Conservation (phyloP, 37 sponge, comb jelly and placozoan species). For the Ephydatia muelleri region DNA sequence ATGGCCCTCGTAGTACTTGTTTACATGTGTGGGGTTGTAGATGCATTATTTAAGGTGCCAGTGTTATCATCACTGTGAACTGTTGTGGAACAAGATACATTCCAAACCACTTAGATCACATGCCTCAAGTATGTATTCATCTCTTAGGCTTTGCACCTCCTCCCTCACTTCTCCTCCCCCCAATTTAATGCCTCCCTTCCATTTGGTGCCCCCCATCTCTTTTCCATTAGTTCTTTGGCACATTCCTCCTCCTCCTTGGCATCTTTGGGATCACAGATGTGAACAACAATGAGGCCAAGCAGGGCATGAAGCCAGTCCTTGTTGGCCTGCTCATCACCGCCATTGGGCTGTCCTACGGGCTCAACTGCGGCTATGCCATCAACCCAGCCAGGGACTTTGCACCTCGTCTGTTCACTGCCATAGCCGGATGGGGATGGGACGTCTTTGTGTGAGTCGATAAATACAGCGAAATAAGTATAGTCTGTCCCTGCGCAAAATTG, state of each 20-base stretch:
- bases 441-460: slow-evolving; percentile 75
- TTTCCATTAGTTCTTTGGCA: slow-evolving; percentile 58
- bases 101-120: too few species aligned
- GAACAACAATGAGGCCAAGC: slow-evolving; percentile 55
- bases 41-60: too few species aligned
- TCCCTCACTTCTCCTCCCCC: neutral
- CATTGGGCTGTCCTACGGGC: slow-evolving; percentile 72
- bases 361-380: slow-evolving; percentile 82
- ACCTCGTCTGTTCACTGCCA: slow-evolving; percentile 55
- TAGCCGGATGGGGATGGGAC: slow-evolving; percentile 68
- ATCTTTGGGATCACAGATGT: slow-evolving; percentile 70
- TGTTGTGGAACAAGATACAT: too few species aligned
- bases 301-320: slow-evolving; percentile 69
- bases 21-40: too few species aligned
- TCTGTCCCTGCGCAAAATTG: too few species aligned
- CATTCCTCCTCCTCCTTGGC: slow-evolving; percentile 68
- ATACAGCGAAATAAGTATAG: too few species aligned
- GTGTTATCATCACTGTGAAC: too few species aligned
- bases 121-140: neutral
- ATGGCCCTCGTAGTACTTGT: too few species aligned
- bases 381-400: slow-evolving; percentile 84
- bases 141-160: neutral
- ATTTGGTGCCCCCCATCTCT: neutral
- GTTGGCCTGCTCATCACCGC: slow-evolving; percentile 65
- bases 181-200: neutral